A percentile compares a stretch with the other conserved stretches of the same genome.
Conservation (phyloP, 2,797 vertebrate genomes). For the Anisognathus igniventris region DNA sequence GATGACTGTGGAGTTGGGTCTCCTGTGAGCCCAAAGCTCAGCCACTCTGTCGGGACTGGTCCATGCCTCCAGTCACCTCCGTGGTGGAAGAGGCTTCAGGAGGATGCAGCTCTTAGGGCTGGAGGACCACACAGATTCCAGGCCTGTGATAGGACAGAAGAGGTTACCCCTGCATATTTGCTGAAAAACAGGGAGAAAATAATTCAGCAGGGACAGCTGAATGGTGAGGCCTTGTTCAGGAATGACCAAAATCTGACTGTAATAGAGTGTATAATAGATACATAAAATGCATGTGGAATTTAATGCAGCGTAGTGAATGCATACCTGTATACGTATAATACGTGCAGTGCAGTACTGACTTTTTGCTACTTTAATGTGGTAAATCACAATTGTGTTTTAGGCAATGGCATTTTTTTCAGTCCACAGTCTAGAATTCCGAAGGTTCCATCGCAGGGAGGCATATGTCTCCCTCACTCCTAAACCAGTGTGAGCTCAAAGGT, state of each 20-base stretch:
- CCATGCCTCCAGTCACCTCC: rapidly evolving
- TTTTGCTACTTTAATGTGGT: constrained; percentile 44
- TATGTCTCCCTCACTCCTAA: background rate
- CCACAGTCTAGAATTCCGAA: background rate
- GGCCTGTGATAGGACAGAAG: background rate
- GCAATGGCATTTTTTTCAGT: constrained; percentile 5
- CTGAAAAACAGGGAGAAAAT: background rate
- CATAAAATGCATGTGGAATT: constrained; percentile 63
- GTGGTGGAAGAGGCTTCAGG: background rate
- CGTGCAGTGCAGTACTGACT: constrained; percentile 39
- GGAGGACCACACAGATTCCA: background rate
- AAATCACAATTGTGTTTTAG: constrained; percentile 45
- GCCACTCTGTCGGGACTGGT: background rate
- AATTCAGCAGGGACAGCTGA: background rate
- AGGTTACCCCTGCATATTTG: background rate
- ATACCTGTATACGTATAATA: constrained; percentile 42
- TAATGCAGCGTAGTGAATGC: constrained; percentile 56
- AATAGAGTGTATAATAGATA: constrained; percentile 54
- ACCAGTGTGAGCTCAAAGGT: constrained; percentile 18
- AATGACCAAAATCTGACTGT: constrained; percentile 42
- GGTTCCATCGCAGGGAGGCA: background rate
- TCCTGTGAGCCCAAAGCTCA: background rate
- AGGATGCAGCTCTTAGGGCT: background rate
- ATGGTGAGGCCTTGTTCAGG: constrained; percentile 32
- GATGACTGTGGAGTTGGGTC: background rate